Evolutionary conservation across 1,140 invertebrate genomes (phyloP).

Genomic region (Bombus picipes): DNA sequence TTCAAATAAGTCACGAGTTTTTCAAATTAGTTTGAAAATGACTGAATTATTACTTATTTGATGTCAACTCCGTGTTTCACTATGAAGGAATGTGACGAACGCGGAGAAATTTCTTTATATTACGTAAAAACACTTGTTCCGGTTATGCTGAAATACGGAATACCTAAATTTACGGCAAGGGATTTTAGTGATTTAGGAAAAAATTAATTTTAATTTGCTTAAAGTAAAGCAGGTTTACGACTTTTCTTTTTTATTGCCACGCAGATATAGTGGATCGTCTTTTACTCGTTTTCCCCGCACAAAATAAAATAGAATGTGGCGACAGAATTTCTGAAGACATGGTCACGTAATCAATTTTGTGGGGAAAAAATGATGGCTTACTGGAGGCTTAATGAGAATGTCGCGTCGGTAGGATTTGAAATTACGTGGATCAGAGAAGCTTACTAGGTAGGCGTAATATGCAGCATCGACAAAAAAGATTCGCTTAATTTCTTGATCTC

Average conservation of each 20-base stretch:
- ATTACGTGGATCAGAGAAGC: constrained; percentile 46
- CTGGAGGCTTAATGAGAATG: constrained; percentile 48
- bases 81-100: not conserved
- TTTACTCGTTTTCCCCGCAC: not conserved
- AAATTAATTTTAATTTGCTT: constrained; percentile 41
- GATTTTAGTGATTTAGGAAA: not conserved
- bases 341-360: constrained; percentile 40
- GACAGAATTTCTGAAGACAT: constrained; percentile 10
- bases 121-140: not conserved
- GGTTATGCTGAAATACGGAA: constrained; percentile 16
- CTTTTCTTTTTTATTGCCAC: constrained; percentile 4
- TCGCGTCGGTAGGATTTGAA: constrained; percentile 42
- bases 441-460: constrained; percentile 28
- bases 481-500: constrained; percentile 46
- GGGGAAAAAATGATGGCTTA: constrained; percentile 13
- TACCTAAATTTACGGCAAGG: not conserved
- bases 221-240: not conserved
- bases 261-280: not conserved
- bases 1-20: too few relatives aligned
- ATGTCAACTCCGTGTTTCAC: not conserved
- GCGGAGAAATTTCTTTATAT: constrained; percentile 13
- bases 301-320: not conserved
- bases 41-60: not conserved
- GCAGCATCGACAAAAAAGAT: not conserved
- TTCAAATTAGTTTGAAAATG: not conserved